Percentiles rank a stretch among this genome's conserved stretches.
These are phyloP conservation scores for Amphibalanus amphitrite DNA, from an alignment of 1,140 invertebrate species.

Conservation along the genomic window DNA sequence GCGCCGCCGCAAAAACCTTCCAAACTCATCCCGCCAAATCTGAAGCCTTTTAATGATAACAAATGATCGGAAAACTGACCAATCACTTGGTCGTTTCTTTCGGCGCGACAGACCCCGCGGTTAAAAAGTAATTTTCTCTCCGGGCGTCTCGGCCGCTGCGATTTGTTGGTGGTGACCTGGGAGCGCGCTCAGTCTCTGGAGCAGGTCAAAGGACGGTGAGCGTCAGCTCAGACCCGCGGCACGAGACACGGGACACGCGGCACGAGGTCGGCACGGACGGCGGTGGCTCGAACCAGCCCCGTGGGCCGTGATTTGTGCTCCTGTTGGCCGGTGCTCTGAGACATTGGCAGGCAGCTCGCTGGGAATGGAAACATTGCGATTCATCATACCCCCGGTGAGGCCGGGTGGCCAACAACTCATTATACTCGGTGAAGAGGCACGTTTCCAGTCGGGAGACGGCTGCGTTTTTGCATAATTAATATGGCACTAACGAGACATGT, in stretches of 20 bases:
- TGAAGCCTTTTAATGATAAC: slow-evolving; percentile 2
- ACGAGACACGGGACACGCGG: neutral
- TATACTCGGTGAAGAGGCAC: neutral
- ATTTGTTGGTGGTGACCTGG: neutral
- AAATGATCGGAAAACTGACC: neutral
- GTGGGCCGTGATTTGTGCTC: neutral
- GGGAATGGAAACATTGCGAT: neutral
- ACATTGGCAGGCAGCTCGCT: neutral
- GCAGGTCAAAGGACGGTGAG: no score
- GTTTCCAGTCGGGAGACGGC: neutral
- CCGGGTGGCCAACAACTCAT: neutral
- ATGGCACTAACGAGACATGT: neutral
- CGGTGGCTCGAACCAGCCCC: neutral
- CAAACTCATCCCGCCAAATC: neutral
- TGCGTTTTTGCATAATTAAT: slow-evolving; percentile 1
- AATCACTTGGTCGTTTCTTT: neutral
- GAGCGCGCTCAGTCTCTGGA: no score
- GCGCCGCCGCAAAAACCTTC: neutral
- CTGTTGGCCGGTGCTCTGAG: neutral
- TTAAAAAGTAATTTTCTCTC: neutral
- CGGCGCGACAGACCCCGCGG: neutral
- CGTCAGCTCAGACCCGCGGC: no score
- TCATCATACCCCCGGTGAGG: neutral
- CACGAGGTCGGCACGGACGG: no score
- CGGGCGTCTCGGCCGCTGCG: neutral